These are phyloP conservation scores for Phoenicopterus ruber DNA, from an alignment of 2,113 vertebrate genomes.

Conservation along the genomic window DNA sequence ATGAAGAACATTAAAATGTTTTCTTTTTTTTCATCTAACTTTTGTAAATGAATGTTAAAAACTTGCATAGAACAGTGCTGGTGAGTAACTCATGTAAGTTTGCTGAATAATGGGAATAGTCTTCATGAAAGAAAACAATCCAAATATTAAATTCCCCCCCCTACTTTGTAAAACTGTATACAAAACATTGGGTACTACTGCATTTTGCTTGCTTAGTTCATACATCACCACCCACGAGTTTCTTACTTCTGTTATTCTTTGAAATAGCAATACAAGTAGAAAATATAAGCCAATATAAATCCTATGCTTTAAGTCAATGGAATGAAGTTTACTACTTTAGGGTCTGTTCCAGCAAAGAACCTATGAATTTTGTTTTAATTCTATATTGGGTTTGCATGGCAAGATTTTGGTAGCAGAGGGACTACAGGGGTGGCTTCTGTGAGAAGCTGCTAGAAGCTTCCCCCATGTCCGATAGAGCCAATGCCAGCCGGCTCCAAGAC, in stretches of 20 bases:
- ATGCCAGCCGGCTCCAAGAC: no score
- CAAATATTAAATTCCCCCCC: background rate
- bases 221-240: background rate
- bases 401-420: no score
- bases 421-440: no score
- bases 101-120: background rate
- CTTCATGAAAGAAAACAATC: background rate
- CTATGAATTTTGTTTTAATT: background rate
- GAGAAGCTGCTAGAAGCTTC: no score
- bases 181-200: background rate
- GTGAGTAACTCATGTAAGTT: background rate
- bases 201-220: background rate
- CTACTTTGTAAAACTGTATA: background rate
- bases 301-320: background rate
- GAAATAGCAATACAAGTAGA: background rate
- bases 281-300: background rate
- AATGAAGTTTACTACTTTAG: background rate
- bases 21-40: background rate
- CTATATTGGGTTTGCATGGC: no score
- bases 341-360: background rate
- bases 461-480: no score
- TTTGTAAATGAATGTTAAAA: background rate
- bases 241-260: background rate
- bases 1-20: background rate
- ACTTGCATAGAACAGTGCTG: background rate